These are phyloP conservation scores for Oncorhynchus masou DNA, from an alignment of 2,113 vertebrate genomes.

Conservation along the genomic window DNA sequence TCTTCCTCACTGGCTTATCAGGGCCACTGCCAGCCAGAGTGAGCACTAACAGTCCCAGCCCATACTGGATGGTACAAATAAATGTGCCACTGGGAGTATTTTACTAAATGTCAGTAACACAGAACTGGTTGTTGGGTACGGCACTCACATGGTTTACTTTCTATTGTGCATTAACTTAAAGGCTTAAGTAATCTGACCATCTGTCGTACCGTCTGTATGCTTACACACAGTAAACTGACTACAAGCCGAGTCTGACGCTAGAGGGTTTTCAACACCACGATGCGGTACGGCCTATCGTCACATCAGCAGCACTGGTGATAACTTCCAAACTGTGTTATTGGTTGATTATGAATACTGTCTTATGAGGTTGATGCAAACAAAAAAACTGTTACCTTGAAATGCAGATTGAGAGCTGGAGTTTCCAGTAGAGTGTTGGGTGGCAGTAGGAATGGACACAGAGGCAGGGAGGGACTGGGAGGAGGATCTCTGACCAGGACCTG, in stretches of 20 bases:
- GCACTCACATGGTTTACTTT: background rate
- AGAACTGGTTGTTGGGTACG: background rate
- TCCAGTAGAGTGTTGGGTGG: slow-evolving; percentile 74
- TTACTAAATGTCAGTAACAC: background rate
- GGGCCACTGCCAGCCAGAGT: background rate
- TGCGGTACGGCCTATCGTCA: background rate
- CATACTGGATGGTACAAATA: too few species aligned
- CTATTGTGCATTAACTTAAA: slow-evolving; percentile 18
- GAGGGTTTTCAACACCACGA: background rate
- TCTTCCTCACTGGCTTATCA: background rate
- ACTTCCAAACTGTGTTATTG: slow-evolving; percentile 12
- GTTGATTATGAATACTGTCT: slow-evolving; percentile 9
- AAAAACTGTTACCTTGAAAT: slow-evolving; percentile 76
- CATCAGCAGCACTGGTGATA: background rate
- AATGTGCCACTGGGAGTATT: background rate
- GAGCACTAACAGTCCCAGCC: too few species aligned
- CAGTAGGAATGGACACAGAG: slow-evolving; percentile 68
- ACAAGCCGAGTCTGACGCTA: slow-evolving; percentile 20
- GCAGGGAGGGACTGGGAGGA: slow-evolving; percentile 53
- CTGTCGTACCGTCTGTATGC: slow-evolving; percentile 45
- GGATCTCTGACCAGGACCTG: slow-evolving; percentile 46
- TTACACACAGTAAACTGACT: slow-evolving; percentile 18
- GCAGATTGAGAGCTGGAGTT: slow-evolving; percentile 81
- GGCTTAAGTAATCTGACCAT: slow-evolving; percentile 36
- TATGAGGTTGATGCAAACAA: slow-evolving; percentile 31